phyloP scores from a whole-genome alignment of 2,113 vertebrate genomes.

The Sinocyclocheilus anshuiensis region DNA sequence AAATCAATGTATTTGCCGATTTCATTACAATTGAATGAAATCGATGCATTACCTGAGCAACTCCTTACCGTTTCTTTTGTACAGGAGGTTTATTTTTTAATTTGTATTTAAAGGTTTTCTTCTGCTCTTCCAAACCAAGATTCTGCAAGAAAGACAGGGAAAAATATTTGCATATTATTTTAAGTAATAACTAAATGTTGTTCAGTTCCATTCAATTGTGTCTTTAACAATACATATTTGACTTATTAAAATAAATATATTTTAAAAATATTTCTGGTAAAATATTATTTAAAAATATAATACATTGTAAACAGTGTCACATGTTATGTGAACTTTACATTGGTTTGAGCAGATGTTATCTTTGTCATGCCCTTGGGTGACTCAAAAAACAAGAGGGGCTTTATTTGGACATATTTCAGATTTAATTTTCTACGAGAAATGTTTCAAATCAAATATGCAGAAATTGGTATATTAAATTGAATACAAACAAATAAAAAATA shows the following conservation, averaged over 20 bases:
- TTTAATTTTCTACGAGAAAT: background rate
- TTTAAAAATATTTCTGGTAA: no score
- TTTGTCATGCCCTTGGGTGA: background rate
- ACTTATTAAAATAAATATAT: background rate
- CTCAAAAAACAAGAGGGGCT: background rate
- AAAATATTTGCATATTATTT: constrained; percentile 10
- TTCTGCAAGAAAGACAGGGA: constrained; percentile 21
- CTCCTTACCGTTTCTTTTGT: constrained; percentile 18
- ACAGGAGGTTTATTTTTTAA: constrained; percentile 25
- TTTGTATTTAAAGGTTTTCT: constrained; percentile 11
- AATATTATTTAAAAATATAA: background rate
- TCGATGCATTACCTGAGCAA: constrained; percentile 40
- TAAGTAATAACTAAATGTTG: background rate
- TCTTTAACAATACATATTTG: background rate
- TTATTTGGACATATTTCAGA: background rate
- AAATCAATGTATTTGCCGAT: background rate
- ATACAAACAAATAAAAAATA: background rate
- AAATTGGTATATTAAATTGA: background rate
- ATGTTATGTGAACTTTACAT: background rate
- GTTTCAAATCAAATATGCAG: background rate
- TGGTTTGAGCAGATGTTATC: background rate
- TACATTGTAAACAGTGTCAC: background rate
- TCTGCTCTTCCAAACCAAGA: constrained; percentile 22
- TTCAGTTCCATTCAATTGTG: background rate
- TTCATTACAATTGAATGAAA: background rate